Conservation (phyloP, 2,888 invertebrate species). For the Hirtodrosophila histrioides region DNA sequence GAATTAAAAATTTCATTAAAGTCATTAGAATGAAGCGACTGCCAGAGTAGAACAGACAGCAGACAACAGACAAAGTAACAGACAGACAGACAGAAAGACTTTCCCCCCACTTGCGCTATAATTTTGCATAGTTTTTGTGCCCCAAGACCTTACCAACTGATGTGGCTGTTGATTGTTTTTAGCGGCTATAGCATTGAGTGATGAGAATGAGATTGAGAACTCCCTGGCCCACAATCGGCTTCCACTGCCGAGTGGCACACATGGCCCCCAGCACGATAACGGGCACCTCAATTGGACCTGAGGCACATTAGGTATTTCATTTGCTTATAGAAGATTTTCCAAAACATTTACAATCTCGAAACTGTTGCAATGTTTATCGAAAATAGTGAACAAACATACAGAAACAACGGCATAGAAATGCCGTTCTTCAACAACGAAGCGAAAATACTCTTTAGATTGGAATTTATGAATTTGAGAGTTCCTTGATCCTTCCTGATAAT, state of each 20-base stretch:
- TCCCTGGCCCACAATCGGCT: conserved; percentile 5
- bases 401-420: neutral
- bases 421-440: neutral
- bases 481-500: too few relatives aligned
- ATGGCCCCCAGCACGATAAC: conserved; percentile 39
- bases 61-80: conserved; percentile 17
- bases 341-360: conserved; percentile 61
- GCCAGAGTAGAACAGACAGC: conserved; percentile 55
- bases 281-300: conserved; percentile 10
- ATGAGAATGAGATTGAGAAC: conserved; percentile 66
- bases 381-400: conserved; percentile 6
- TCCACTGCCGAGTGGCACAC: conserved; percentile 31
- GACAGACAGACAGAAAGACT: conserved; percentile 12
- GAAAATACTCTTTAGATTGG: conserved; percentile 2
- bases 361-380: conserved; percentile 58
- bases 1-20: conserved; percentile 83
- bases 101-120: conserved; percentile 26
- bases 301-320: conserved; percentile 44
- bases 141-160: conserved; percentile 35
- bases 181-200: conserved; percentile 72
- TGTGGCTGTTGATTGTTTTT: conserved; percentile 69
- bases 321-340: conserved; percentile 51
- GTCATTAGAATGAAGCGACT: conserved; percentile 76
- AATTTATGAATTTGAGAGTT: too few relatives aligned
- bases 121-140: conserved; percentile 60